These are phyloP conservation scores for Drepana arcuata DNA, from an alignment of 1,140 invertebrate genomes.

Conservation along the genomic window DNA sequence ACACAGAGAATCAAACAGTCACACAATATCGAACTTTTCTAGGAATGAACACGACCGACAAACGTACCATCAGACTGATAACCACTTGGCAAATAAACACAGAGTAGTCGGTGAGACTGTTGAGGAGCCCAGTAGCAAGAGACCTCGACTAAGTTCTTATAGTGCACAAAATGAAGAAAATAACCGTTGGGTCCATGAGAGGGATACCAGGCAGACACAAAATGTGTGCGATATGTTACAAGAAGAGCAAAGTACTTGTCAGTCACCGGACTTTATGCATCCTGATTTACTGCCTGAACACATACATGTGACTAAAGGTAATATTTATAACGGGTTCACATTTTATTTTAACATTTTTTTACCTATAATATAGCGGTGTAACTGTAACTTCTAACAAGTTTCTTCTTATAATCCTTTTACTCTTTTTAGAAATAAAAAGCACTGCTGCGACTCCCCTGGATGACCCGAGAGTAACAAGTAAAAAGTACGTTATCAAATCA, in stretches of 20 bases:
- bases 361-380: neutral
- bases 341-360: neutral
- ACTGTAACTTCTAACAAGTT: neutral
- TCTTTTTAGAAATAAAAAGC: slow-evolving; percentile 40
- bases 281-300: neutral
- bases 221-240: too few relatives aligned
- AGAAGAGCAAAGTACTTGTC: too few relatives aligned
- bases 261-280: too few relatives aligned
- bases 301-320: neutral
- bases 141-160: slow-evolving; percentile 11
- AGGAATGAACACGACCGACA: too few relatives aligned
- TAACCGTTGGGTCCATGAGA: too few relatives aligned
- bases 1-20: neutral
- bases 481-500: slow-evolving; percentile 33
- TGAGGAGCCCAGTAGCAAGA: too few relatives aligned
- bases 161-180: too few relatives aligned
- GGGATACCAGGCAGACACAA: too few relatives aligned
- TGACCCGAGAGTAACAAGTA: slow-evolving; percentile 42
- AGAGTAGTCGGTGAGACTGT: too few relatives aligned
- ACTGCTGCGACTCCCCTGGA: slow-evolving; percentile 26
- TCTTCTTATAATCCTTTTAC: neutral
- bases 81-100: too few relatives aligned
- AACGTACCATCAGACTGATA: too few relatives aligned
- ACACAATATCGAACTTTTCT: too few relatives aligned
- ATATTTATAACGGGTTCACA: neutral